Conservation (phyloP, 2,113 vertebrate species). For the Bos indicus region DNA sequence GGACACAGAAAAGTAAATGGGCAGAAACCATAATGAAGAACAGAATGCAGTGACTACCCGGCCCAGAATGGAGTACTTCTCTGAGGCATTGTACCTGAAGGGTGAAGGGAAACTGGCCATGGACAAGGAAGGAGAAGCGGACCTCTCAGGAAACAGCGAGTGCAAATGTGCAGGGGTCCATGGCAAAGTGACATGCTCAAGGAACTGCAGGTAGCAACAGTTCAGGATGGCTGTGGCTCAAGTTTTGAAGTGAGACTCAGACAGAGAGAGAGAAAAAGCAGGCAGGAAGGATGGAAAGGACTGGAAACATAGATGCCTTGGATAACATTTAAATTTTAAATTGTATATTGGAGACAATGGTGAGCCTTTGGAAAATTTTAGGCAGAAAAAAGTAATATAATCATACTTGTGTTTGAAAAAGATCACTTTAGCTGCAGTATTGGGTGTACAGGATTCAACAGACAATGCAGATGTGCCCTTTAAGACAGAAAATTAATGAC, state of each 20-base stretch:
- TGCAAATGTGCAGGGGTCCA: not conserved
- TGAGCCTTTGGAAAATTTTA: not conserved
- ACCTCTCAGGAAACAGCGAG: not conserved
- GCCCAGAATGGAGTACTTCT: not conserved
- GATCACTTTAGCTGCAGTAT: not conserved
- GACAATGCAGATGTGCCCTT: not conserved
- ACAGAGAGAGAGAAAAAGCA: not conserved
- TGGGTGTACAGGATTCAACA: not conserved
- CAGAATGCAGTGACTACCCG: not conserved
- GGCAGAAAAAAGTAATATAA: not conserved
- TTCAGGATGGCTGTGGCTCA: not conserved
- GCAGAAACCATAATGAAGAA: not conserved
- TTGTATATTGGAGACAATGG: not conserved
- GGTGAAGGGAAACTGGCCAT: not conserved
- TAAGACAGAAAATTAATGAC: not conserved
- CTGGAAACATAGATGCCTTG: not conserved
- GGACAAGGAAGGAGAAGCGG: not conserved
- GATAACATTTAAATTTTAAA: not conserved
- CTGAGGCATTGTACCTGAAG: not conserved
- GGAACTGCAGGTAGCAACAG: not conserved
- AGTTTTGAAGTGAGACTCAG: not conserved
- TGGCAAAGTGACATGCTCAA: not conserved
- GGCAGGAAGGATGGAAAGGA: not conserved
- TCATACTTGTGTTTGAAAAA: not conserved
- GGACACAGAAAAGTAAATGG: not conserved